These are phyloP conservation scores for Pangasius larnaudii DNA, from an alignment of 2,797 vertebrate genomes.

Conservation along the genomic window DNA sequence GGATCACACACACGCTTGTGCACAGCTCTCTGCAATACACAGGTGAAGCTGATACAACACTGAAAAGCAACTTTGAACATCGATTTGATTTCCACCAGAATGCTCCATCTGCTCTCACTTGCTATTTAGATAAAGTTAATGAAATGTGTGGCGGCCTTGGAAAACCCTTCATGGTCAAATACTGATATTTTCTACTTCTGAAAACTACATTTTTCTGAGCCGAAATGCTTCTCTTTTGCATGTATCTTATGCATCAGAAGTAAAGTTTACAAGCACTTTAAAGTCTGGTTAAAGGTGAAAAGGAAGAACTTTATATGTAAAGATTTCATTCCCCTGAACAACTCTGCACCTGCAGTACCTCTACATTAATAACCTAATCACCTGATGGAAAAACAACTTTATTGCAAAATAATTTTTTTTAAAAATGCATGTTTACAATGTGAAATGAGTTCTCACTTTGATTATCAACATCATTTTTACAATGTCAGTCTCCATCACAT, in stretches of 20 bases:
- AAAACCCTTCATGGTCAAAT: neutral
- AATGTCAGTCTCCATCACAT: neutral
- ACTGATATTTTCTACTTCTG: neutral
- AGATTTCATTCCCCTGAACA: neutral
- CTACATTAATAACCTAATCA: neutral
- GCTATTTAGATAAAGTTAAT: neutral
- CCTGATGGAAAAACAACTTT: neutral
- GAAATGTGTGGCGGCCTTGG: neutral
- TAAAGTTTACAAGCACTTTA: neutral
- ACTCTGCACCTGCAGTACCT: neutral
- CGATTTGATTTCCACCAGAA: neutral
- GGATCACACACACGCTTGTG: conserved; percentile 62
- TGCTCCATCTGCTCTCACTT: neutral
- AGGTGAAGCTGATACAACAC: neutral
- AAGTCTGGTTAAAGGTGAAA: neutral
- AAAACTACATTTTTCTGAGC: neutral
- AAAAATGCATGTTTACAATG: neutral
- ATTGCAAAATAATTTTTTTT: neutral
- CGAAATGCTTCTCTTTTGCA: too few species aligned
- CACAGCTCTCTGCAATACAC: conserved; percentile 8
- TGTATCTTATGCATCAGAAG: neutral
- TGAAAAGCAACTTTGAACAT: neutral
- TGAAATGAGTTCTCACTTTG: neutral
- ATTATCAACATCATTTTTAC: neutral
- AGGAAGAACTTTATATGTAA: neutral